Conservation (phyloP, 2,888 invertebrate genomes). For the Eutolmus rufibarbis region DNA sequence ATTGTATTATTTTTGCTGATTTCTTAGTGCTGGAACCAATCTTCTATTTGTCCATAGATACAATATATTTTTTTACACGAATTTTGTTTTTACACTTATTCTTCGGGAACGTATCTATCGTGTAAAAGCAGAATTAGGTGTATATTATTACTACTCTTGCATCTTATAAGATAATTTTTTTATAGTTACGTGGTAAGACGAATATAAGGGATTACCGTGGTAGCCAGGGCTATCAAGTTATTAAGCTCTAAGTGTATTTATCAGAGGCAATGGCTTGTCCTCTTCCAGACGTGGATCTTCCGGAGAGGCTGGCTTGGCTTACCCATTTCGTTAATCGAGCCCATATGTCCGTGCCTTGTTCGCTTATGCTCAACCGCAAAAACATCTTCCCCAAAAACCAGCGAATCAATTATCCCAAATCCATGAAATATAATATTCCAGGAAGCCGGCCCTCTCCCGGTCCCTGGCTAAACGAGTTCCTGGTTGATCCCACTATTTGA, state of each 20-base stretch:
- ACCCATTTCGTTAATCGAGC: neutral
- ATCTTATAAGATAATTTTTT: too few species aligned
- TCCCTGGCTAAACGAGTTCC: neutral
- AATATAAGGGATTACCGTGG: too few species aligned
- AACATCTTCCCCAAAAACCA: neutral
- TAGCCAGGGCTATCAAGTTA: neutral
- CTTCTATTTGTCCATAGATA: too few species aligned
- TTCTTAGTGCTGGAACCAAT: too few species aligned
- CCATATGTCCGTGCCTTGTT: neutral
- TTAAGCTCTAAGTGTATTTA: neutral
- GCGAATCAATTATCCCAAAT: neutral
- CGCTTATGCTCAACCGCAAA: neutral
- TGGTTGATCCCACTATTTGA: neutral
- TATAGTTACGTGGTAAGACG: too few species aligned
- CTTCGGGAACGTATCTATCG: too few species aligned
- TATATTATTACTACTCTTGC: too few species aligned
- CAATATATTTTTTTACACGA: too few species aligned
- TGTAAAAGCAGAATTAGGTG: too few species aligned
- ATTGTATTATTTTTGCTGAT: too few species aligned
- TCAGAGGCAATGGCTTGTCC: neutral
- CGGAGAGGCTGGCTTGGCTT: neutral
- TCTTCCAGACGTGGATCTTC: neutral
- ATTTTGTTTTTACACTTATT: too few species aligned
- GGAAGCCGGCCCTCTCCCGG: neutral
- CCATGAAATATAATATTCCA: neutral